Conservation (phyloP, 2,113 vertebrate species). For the Raja brachyura region DNA sequence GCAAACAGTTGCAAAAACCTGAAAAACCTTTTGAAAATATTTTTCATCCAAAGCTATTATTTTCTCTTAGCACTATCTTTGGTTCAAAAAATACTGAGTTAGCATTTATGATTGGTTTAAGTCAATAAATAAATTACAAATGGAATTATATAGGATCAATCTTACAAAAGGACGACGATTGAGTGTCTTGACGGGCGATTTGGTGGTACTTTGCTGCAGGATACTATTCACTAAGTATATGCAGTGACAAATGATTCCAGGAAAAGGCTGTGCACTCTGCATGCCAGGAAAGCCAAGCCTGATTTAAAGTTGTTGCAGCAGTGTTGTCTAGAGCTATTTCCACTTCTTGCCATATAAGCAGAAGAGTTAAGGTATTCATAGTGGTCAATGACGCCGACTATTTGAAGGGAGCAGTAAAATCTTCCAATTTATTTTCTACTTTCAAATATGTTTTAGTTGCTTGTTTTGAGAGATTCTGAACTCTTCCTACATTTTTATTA, state of each 20-base stretch:
- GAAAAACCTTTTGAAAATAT: not conserved
- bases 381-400: not conserved
- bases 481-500: not conserved
- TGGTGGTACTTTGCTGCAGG: not conserved
- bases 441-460: slow-evolving; percentile 25
- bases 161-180: not conserved
- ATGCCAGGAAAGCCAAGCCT: slow-evolving; percentile 33
- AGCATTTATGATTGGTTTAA: not conserved
- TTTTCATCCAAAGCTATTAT: not conserved
- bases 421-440: slow-evolving; percentile 32
- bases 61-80: not conserved
- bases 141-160: too few species aligned
- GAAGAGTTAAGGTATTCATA: slow-evolving; percentile 26
- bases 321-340: slow-evolving; percentile 36
- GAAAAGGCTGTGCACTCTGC: slow-evolving; percentile 11
- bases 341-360: slow-evolving; percentile 41
- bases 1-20: not conserved
- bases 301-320: slow-evolving; percentile 29
- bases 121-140: not conserved
- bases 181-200: not conserved
- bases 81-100: not conserved
- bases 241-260: slow-evolving; percentile 22
- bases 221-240: slow-evolving; percentile 36
- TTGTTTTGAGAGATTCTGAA: not conserved
- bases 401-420: not conserved